Conservation (phyloP, 2,888 invertebrate species). For the Macrophya annulata region DNA sequence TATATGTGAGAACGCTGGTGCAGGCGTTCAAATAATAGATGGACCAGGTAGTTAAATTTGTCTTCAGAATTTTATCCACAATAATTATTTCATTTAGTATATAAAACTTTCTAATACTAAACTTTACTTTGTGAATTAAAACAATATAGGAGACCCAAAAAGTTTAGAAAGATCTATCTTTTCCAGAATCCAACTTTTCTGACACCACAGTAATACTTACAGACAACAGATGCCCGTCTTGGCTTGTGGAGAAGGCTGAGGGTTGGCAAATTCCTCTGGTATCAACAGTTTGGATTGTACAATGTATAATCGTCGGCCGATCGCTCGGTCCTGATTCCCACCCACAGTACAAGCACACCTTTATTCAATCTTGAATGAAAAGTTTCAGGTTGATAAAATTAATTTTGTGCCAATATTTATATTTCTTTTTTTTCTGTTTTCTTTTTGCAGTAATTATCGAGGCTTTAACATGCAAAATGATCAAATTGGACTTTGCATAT, state of each 20-base stretch:
- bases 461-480: conserved; percentile 33
- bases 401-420: conserved; percentile 25
- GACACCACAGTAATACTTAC: conserved; percentile 82
- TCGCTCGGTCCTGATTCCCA: conserved; percentile 81
- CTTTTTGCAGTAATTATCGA: not conserved
- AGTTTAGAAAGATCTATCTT: not conserved
- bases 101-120: not conserved
- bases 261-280: conserved; percentile 85
- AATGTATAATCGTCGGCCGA: conserved; percentile 85
- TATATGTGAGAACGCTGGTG: conserved; percentile 83
- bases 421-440: not conserved
- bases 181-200: conserved; percentile 69
- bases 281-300: conserved; percentile 86
- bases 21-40: conserved; percentile 69
- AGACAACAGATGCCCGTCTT: conserved; percentile 84
- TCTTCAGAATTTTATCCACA: not conserved
- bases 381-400: not conserved
- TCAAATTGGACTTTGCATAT: conserved; percentile 6
- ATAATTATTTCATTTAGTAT: not conserved
- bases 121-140: not conserved
- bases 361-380: conserved; percentile 79
- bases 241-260: conserved; percentile 81
- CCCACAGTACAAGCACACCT: conserved; percentile 82
- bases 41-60: conserved; percentile 67
- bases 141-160: not conserved